Base-by-base conservation (phyloP, 2,113 vertebrate genomes). In the Myodes glareolus region DNA sequence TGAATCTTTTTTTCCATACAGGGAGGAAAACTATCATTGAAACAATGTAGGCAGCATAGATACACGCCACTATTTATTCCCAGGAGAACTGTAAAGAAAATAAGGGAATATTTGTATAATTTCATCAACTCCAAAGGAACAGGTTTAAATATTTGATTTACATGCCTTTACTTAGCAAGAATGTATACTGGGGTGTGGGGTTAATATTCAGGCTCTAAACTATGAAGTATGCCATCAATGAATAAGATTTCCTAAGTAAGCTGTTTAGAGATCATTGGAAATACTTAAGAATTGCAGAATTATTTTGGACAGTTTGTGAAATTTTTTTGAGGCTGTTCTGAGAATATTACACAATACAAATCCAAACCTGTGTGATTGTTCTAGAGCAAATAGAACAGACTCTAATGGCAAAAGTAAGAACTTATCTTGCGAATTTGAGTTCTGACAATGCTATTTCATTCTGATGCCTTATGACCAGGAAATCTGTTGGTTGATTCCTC, bases 191-290 rank as follows among this genome's bases (percentile, higher is more conserved):
- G 21, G 16, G 7, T 42, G 11, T 14, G 1, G 25, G 63, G 5
- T 76, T 86, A 88, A 67, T 94, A 90, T 87, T 76, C 42, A 70
- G n/a, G 55, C n/a, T 58, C 45, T 17, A 91, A 90, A 78, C 21
- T 0, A 63, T 84, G 58, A 88, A 36, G 45, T 47, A 45, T 65
- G 82, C 77, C 68, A 29, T n/a, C 72, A 27, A 61, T 77, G 36
- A 39, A 9, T 91, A 73, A 91, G 70, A 50, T 55, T 77, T 4
- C 63, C 21, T 90, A 50, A 78, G n/a, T 76, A 90, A 88, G 36
- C 52, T 81, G 52, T 42, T 67, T 61, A 87, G 36, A 58, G 61
- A 19, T 73, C 39, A 45, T 85, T 21, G 36, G 63, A 39, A 42
- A 67, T 67, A 67, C 85, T 91, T 88, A 50, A 63, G 70, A 87